Percentiles rank a stretch among this genome's conserved stretches.
Conservation (phyloP, 2,888 invertebrate genomes). For the Spicauda simplicius region DNA sequence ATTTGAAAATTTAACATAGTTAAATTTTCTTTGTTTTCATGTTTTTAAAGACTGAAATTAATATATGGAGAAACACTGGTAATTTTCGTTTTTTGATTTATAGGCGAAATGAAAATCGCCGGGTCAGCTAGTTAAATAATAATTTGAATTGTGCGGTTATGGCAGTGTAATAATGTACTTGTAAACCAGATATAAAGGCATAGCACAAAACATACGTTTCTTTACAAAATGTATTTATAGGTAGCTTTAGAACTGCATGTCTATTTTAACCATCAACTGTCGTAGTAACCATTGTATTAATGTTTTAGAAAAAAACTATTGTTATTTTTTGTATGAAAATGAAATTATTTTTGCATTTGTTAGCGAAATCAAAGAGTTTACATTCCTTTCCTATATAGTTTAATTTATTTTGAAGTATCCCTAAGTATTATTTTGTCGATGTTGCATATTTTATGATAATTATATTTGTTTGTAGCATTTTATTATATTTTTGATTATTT, state of each 20-base stretch:
- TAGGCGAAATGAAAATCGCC: too few relatives aligned
- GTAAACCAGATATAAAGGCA: background rate
- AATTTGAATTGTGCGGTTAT: too few relatives aligned
- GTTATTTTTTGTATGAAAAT: slow-evolving; percentile 18
- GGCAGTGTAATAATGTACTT: background rate
- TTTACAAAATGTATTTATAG: background rate
- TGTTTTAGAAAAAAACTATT: slow-evolving; percentile 20
- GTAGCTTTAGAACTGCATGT: background rate
- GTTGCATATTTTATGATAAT: slow-evolving; percentile 27
- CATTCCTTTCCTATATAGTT: slow-evolving; percentile 29
- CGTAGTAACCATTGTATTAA: slow-evolving; percentile 1
- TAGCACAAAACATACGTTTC: slow-evolving; percentile 8
- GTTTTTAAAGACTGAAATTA: too few relatives aligned
- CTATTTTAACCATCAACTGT: background rate
- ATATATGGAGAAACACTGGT: too few relatives aligned
- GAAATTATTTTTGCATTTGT: slow-evolving; percentile 25
- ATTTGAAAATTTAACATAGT: too few relatives aligned
- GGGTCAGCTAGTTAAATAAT: too few relatives aligned
- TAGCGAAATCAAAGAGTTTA: slow-evolving; percentile 25
- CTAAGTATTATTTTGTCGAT: slow-evolving; percentile 29
- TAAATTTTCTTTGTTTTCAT: too few relatives aligned
- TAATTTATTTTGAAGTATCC: slow-evolving; percentile 8
- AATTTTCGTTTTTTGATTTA: too few relatives aligned
- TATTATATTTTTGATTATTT: slow-evolving; percentile 28
- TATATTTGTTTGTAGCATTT: slow-evolving; percentile 27